phyloP scores from a whole-genome alignment of 2,888 invertebrate species.

The Ptychoptera albimana region DNA sequence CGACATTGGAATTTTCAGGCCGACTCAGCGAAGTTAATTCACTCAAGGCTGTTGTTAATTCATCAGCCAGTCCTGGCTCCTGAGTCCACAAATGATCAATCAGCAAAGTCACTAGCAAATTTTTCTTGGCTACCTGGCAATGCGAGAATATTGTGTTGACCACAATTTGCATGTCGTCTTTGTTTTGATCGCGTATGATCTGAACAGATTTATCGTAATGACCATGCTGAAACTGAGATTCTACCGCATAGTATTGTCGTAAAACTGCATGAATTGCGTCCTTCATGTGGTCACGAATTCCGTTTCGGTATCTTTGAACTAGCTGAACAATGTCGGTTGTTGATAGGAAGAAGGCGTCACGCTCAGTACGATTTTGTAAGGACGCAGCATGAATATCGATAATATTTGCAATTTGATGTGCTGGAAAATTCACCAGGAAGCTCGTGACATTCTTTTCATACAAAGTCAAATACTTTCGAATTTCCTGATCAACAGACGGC shows the following conservation, averaged over 20 bases:
- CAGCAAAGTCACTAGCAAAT: conserved; percentile 68
- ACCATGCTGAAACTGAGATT: conserved; percentile 87
- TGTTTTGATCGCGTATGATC: conserved; percentile 69
- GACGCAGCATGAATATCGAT: conserved; percentile 76
- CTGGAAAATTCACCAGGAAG: conserved; percentile 92
- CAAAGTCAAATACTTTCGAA: conserved; percentile 78
- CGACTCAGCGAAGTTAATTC: conserved; percentile 85
- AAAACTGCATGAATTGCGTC: conserved; percentile 88
- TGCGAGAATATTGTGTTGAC: conserved; percentile 90
- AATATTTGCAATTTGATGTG: conserved; percentile 44
- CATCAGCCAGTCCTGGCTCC: conserved; percentile 90
- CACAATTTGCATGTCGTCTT: conserved; percentile 81
- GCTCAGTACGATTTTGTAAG: conserved; percentile 71
- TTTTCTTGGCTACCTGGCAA: conserved; percentile 77
- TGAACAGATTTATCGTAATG: conserved; percentile 96
- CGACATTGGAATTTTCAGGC: conserved; percentile 78
- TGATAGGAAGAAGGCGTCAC: conserved; percentile 92
- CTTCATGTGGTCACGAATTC: conserved; percentile 93
- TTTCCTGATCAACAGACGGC: conserved; percentile 84
- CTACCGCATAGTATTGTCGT: conserved; percentile 81
- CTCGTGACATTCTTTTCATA: conserved; percentile 95
- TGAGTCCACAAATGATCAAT: conserved; percentile 90
- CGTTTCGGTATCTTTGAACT: conserved; percentile 88
- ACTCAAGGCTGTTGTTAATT: conserved; percentile 74
- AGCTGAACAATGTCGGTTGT: conserved; percentile 87